phyloP scores from a whole-genome alignment of 1,140 invertebrate species.

The Cherax destructor region DNA sequence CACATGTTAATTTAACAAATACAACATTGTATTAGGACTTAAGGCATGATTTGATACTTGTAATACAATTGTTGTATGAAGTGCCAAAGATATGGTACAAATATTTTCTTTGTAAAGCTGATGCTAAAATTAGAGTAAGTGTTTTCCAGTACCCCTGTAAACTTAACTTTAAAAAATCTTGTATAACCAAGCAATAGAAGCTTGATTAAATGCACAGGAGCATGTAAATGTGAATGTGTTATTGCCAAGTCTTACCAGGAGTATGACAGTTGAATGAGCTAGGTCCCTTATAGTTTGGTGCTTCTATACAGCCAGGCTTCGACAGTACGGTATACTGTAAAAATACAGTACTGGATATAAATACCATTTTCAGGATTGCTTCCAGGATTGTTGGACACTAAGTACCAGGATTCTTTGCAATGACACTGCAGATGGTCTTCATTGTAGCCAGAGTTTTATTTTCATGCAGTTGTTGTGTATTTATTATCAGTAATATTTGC shows the following conservation, averaged over 20 bases:
- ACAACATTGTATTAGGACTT: neutral
- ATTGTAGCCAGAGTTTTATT: slow-evolving; percentile 30
- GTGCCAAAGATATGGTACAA: slow-evolving; percentile 25
- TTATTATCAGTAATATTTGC: slow-evolving; percentile 50
- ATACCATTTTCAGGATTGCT: slow-evolving; percentile 26
- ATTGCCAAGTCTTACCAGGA: slow-evolving; percentile 9
- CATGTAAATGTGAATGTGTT: slow-evolving; percentile 44
- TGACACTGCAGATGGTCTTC: slow-evolving; percentile 28
- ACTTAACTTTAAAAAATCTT: neutral
- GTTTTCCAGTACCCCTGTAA: slow-evolving; percentile 3
- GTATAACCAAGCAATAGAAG: neutral
- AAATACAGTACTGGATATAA: neutral
- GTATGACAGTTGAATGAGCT: slow-evolving; percentile 5
- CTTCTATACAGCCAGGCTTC: slow-evolving; percentile 34
- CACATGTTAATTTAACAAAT: slow-evolving; percentile 9
- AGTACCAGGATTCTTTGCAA: slow-evolving; percentile 48
- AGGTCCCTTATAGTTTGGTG: slow-evolving; percentile 37
- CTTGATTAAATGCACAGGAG: slow-evolving; percentile 33
- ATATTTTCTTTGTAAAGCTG: slow-evolving; percentile 15
- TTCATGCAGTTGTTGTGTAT: slow-evolving; percentile 60
- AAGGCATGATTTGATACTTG: slow-evolving; percentile 24
- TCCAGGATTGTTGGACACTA: slow-evolving; percentile 40
- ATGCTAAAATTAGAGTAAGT: neutral
- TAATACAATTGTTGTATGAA: slow-evolving; percentile 37
- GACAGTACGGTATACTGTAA: slow-evolving; percentile 20